Evolutionary conservation across 2,888 invertebrate species (phyloP), one percentile per base, ranked within the genome.

Genomic region (Stenodema calcarata): DNA sequence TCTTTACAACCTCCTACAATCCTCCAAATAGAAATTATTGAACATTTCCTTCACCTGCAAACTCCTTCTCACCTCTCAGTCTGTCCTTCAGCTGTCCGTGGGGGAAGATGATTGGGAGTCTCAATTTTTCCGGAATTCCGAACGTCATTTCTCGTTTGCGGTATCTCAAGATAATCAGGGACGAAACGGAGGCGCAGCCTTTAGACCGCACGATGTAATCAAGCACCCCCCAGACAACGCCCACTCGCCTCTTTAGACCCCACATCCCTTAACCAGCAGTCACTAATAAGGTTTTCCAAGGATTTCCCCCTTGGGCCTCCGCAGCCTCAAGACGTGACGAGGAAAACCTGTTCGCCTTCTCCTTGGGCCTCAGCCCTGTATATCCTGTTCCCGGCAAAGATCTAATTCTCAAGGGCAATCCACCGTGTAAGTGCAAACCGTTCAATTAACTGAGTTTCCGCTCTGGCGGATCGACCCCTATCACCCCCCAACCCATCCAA

Each of bases 391-490:
- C 80, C n/a, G 69, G 69, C 69, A 84, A 84, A 84, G 84, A 84
- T 84, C 84, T 84, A 84, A 84, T 84, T 84, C 84, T 84, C 84
- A 73, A 50, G 76, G 84, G 84, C 84, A 84, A 84, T 84, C 84
- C 84, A 84, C 84, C 84, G 84, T 84, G 84, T 84, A 84, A 84
- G 84, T 84, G 84, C 84, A 84, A 84, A 84, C 84, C 84, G 84
- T 84, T 76, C 84, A 84, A 84, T 84, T 84, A 84, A 84, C 84
- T 84, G 84, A 84, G 76, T 84, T 84, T 84, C 84, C 84, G 76
- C 84, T 84, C 84, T 35, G 76, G 84, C 50, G 84, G 27, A n/a
- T 18, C 76, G 18, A 16, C 69, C 84, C 84, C 27, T 16, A n/a
- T 27, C 16, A 9, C 41, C 28, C 44, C 44, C 23, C 16, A 28